Conservation (phyloP, 2,113 vertebrate species). For the Osmerus eperlanus region DNA sequence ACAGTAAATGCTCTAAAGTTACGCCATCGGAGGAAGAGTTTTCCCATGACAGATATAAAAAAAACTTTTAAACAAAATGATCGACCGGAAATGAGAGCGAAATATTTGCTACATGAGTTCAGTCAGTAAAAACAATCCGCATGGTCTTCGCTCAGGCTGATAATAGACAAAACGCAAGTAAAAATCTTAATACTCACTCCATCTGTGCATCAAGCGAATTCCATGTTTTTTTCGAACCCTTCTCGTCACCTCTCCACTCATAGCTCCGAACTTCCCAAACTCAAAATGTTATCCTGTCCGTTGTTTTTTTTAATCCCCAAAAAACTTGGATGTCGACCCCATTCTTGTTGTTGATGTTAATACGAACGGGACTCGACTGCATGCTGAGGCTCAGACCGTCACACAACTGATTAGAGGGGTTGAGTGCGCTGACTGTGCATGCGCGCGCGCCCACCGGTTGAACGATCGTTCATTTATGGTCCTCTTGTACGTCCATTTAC, state of each 20-base stretch:
- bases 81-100: too few relatives aligned
- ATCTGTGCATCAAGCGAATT: constrained; percentile 37
- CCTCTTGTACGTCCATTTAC: too few relatives aligned
- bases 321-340: neutral
- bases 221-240: constrained; percentile 19
- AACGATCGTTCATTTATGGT: too few relatives aligned
- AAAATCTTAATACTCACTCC: constrained; percentile 54
- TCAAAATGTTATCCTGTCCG: neutral
- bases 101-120: neutral
- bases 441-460: neutral
- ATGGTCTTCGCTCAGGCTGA: neutral
- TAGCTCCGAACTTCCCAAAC: constrained; percentile 15
- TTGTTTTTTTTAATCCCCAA: neutral
- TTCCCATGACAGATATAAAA: too few relatives aligned
- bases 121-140: neutral
- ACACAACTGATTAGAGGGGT: neutral
- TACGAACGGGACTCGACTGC: neutral
- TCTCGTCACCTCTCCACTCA: constrained; percentile 44
- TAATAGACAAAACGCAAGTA: neutral
- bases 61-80: too few relatives aligned
- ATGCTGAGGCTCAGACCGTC: neutral
- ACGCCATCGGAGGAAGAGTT: too few relatives aligned
- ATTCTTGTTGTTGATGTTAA: constrained; percentile 1
- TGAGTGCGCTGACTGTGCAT: neutral
- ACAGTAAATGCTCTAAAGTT: too few relatives aligned